Evolutionary conservation across 2,113 vertebrate species (phyloP).

Genomic region (Ictidomys tridecemlineatus): DNA sequence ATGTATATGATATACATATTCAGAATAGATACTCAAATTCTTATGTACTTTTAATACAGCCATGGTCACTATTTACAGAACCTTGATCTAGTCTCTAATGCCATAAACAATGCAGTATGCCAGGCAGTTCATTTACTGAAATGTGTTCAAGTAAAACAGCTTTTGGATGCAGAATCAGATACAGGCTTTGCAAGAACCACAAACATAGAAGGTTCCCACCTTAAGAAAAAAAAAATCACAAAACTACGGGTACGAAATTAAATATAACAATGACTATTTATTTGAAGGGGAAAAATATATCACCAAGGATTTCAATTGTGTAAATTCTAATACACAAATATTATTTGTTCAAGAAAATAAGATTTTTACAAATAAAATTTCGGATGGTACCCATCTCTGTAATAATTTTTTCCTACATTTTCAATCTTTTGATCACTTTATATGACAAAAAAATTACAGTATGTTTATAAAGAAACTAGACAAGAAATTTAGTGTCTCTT

Average conservation of each 20-base stretch:
- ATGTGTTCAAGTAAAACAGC: not conserved
- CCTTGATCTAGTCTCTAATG: not conserved
- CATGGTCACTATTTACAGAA: not conserved
- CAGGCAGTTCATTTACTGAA: not conserved
- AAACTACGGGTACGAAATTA: not conserved
- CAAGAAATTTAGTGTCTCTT: slow-evolving; percentile 2
- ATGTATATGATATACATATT: not conserved
- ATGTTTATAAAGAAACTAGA: not conserved
- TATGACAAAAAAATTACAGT: not conserved
- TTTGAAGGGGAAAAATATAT: slow-evolving; percentile 22
- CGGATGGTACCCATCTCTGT: not conserved
- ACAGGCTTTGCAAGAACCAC: too few species aligned
- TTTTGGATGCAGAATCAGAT: not conserved
- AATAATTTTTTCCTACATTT: not conserved
- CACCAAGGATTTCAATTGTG: not conserved
- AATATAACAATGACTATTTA: not conserved
- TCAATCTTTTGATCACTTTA: not conserved
- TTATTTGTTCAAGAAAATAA: not conserved
- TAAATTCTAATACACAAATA: not conserved
- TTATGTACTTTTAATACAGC: not conserved
- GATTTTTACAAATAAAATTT: not conserved
- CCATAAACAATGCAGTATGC: not conserved
- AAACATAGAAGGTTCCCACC: not conserved
- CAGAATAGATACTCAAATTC: not conserved
- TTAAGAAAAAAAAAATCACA: not conserved